These are phyloP conservation scores for Pomatostomus ruficeps DNA, from an alignment of 2,113 vertebrate genomes.

Conservation along the genomic window DNA sequence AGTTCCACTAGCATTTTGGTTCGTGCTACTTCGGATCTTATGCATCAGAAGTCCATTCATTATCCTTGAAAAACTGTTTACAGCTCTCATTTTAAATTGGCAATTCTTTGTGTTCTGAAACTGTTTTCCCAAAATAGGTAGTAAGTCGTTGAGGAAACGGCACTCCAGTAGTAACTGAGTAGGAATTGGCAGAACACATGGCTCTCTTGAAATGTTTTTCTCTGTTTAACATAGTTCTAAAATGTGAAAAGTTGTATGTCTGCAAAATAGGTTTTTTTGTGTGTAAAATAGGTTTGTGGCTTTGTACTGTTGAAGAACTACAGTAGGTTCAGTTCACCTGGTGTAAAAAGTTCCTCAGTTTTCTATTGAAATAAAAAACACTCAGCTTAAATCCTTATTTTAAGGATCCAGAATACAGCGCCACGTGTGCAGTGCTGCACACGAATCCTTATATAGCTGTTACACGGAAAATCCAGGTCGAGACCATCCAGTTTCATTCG, in stretches of 20 bases:
- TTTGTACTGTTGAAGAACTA: not conserved
- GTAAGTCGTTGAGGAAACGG: not conserved
- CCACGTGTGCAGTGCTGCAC: not conserved
- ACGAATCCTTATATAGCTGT: not conserved
- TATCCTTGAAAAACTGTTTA: not conserved
- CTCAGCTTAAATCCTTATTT: not conserved
- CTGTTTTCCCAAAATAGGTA: not conserved
- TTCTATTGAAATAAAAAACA: not conserved
- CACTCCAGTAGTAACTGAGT: not conserved
- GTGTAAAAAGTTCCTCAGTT: not conserved
- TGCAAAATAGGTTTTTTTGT: not conserved
- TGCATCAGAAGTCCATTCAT: not conserved
- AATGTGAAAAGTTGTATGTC: not conserved
- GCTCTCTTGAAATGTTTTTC: constrained; percentile 5
- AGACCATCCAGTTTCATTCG: not conserved
- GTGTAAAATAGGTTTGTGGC: not conserved
- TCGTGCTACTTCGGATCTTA: not conserved
- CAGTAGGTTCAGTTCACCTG: not conserved
- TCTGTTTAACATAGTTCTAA: not conserved
- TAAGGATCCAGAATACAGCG: not conserved
- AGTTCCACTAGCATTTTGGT: not conserved
- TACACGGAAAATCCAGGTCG: not conserved
- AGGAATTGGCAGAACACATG: constrained; percentile 27
- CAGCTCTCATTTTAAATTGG: not conserved
- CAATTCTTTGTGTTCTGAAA: not conserved